phyloP scores from a whole-genome alignment of 1,140 invertebrate genomes.

The Magallana gigas region DNA sequence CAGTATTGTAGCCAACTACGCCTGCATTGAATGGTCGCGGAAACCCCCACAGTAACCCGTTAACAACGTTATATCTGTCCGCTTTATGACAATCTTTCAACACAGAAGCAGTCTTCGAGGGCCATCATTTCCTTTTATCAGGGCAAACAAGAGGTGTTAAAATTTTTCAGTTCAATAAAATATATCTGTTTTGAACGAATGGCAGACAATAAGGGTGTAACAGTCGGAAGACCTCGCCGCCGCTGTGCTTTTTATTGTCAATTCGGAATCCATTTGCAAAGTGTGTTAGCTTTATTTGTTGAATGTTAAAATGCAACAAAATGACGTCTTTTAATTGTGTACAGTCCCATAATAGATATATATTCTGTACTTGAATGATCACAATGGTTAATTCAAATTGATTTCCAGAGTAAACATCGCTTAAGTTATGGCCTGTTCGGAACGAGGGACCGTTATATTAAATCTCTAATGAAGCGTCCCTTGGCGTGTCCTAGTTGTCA shows the following conservation, averaged over 20 bases:
- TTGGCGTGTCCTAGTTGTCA: too few species aligned
- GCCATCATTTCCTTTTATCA: neutral
- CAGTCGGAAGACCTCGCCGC: conserved; percentile 4
- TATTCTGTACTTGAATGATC: neutral
- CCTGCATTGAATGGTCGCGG: neutral
- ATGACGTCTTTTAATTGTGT: conserved; percentile 4
- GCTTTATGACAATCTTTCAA: neutral
- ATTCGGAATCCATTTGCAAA: conserved; percentile 4
- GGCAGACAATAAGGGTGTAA: neutral
- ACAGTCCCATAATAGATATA: conserved; percentile 6
- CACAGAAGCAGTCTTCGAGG: neutral
- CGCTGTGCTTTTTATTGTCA: neutral
- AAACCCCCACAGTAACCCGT: neutral
- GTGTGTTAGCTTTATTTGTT: neutral
- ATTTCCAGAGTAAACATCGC: conserved; percentile 4
- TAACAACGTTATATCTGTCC: neutral
- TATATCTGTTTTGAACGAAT: neutral
- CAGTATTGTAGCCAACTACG: neutral
- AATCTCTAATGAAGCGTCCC: conserved; percentile 25
- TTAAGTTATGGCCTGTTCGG: neutral
- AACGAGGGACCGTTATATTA: neutral
- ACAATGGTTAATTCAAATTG: conserved; percentile 34
- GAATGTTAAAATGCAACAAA: conserved; percentile 29
- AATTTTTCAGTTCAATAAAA: neutral
- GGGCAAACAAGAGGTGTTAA: neutral